Percentiles rank a stretch among this genome's conserved stretches.
These are phyloP conservation scores for Mythimna ferrago DNA, from an alignment of 2,888 invertebrate genomes.

Conservation along the genomic window DNA sequence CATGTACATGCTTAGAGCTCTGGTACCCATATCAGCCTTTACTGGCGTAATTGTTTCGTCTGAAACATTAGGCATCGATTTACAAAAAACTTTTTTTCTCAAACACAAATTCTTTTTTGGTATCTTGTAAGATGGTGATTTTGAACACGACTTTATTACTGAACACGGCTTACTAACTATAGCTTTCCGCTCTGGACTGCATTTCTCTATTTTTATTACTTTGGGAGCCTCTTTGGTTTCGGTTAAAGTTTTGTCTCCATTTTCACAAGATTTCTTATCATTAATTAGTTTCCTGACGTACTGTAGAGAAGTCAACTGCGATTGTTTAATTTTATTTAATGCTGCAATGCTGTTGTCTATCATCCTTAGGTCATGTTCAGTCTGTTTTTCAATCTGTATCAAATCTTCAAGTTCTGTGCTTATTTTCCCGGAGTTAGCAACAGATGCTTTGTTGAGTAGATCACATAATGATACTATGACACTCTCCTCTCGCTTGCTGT, in stretches of 20 bases:
- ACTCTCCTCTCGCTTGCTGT: conserved; percentile 79
- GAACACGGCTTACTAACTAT: conserved; percentile 69
- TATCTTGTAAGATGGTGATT: conserved; percentile 83
- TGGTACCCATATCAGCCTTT: conserved; percentile 70
- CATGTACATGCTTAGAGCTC: conserved; percentile 82
- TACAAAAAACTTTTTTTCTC: conserved; percentile 79
- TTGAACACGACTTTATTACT: conserved; percentile 75
- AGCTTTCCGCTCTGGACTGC: conserved; percentile 63
- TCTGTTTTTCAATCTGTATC: conserved; percentile 75
- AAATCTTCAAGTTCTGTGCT: conserved; percentile 76
- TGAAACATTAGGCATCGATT: conserved; percentile 81
- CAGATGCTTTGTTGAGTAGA: conserved; percentile 79
- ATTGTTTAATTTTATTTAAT: conserved; percentile 75
- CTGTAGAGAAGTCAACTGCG: conserved; percentile 76
- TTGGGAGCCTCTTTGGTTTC: conserved; percentile 56
- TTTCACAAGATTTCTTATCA: conserved; percentile 68
- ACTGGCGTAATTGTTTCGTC: conserved; percentile 70
- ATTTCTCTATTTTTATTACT: conserved; percentile 56
- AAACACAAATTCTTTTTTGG: conserved; percentile 80
- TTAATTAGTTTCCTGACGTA: conserved; percentile 75
- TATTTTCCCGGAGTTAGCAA: conserved; percentile 68
- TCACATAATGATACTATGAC: conserved; percentile 83
- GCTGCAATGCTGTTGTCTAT: conserved; percentile 75
- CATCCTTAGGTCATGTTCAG: conserved; percentile 75
- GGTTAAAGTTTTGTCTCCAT: conserved; percentile 64